Percentiles rank a stretch among this genome's conserved stretches.
Conservation (phyloP, 2,888 invertebrate species). For the Erebia palarica region DNA sequence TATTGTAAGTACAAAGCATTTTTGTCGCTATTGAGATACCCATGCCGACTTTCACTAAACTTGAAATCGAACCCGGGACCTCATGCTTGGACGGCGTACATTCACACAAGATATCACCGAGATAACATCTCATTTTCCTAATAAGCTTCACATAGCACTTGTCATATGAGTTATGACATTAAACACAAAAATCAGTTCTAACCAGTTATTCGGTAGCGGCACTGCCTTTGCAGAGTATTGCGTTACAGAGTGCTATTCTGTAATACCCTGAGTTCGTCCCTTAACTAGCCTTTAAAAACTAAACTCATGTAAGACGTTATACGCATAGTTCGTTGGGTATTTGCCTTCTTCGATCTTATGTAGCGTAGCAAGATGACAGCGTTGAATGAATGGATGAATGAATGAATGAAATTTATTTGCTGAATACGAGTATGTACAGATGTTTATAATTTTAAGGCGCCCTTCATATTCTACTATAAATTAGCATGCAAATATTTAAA, state of each 20-base stretch:
- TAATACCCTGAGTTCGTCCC: background rate
- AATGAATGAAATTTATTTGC: too few relatives aligned
- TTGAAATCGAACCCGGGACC: slow-evolving; percentile 1
- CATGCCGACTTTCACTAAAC: background rate
- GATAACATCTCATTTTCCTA: slow-evolving; percentile 22
- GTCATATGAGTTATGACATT: slow-evolving; percentile 16
- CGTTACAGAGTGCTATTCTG: slow-evolving; percentile 4
- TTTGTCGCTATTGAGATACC: background rate
- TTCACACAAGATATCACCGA: slow-evolving; percentile 1
- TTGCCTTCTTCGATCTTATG: too few relatives aligned
- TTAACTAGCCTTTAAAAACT: background rate
- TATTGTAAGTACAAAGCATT: too few relatives aligned
- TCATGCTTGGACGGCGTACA: background rate
- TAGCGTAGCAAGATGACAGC: too few relatives aligned
- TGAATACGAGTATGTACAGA: too few relatives aligned
- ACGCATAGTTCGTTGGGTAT: too few relatives aligned
- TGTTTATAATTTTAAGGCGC: too few relatives aligned
- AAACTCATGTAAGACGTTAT: background rate
- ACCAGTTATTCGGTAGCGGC: slow-evolving; percentile 19
- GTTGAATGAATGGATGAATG: too few relatives aligned
- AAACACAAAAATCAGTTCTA: slow-evolving; percentile 21
- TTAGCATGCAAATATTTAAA: too few relatives aligned
- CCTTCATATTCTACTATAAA: too few relatives aligned
- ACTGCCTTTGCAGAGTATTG: slow-evolving; percentile 18
- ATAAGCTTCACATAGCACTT: slow-evolving; percentile 12